Conservation (phyloP, 2,888 invertebrate species). For the Cremastinae sp. region DNA sequence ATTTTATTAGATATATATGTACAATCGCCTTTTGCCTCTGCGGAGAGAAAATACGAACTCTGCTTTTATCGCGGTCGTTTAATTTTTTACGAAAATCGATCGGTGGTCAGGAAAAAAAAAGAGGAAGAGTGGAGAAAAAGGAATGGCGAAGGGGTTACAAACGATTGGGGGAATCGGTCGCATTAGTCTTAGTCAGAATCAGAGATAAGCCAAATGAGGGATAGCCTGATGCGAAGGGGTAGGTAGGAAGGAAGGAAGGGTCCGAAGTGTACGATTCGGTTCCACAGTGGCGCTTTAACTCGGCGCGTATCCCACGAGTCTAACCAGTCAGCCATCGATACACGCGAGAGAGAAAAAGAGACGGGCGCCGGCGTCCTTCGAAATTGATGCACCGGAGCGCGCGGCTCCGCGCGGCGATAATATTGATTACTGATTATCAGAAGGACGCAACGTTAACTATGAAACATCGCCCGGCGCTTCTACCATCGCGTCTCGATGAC, state of each 20-base stretch:
- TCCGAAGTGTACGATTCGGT: slow-evolving; percentile 49
- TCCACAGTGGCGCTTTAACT: slow-evolving; percentile 43
- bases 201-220: slow-evolving; percentile 77
- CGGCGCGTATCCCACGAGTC: slow-evolving; percentile 51
- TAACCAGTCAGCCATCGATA: slow-evolving; percentile 55
- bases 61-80: no score
- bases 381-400: slow-evolving; percentile 25
- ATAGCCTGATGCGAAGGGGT: slow-evolving; percentile 62
- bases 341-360: slow-evolving; percentile 7
- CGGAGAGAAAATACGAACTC: neutral
- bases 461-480: neutral
- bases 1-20: no score
- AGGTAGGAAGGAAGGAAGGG: slow-evolving; percentile 40
- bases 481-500: neutral
- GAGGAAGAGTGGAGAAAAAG: slow-evolving; percentile 14
- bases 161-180: slow-evolving; percentile 75
- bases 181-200: slow-evolving; percentile 78
- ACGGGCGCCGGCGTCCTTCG: neutral
- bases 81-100: no score
- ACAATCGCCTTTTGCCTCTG: neutral
- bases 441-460: slow-evolving; percentile 11
- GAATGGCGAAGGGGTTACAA: slow-evolving; percentile 71
- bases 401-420: slow-evolving; percentile 24
- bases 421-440: slow-evolving; percentile 3
- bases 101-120: slow-evolving; percentile 4